Evolutionary conservation across 2,888 invertebrate genomes (phyloP).

Genomic region (Sarcophaga caerulescens): DNA sequence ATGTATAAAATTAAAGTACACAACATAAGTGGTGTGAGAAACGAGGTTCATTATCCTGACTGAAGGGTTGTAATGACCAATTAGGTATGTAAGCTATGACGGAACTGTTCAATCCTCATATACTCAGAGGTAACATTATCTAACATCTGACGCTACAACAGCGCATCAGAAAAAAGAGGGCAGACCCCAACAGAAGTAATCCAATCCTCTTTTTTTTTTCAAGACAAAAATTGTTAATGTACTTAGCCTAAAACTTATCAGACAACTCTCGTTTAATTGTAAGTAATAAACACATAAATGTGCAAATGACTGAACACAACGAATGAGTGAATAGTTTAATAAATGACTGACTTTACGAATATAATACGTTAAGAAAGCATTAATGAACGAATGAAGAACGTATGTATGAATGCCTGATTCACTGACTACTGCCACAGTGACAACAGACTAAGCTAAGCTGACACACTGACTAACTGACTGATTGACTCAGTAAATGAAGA

Average conservation of each 20-base stretch:
- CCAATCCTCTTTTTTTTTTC: too few relatives aligned
- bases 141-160: too few relatives aligned
- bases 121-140: too few relatives aligned
- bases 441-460: neutral
- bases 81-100: too few relatives aligned
- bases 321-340: constrained; percentile 19
- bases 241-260: neutral
- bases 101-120: too few relatives aligned
- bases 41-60: too few relatives aligned
- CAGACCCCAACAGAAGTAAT: too few relatives aligned
- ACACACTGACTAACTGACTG: constrained; percentile 10
- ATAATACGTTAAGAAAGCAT: neutral
- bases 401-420: constrained; percentile 11
- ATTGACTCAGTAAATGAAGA: neutral
- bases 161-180: too few relatives aligned
- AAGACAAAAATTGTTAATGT: too few relatives aligned
- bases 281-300: neutral
- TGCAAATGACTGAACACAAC: constrained; percentile 6
- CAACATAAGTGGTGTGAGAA: too few relatives aligned
- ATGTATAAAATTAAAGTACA: too few relatives aligned
- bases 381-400: constrained; percentile 6
- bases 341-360: constrained; percentile 2
- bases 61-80: too few relatives aligned
- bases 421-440: neutral
- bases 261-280: neutral